Evolutionary conservation across 2,113 vertebrate species (phyloP), one percentile per base, ranked within the genome.

Genomic region (Hyperopisus bebe): DNA sequence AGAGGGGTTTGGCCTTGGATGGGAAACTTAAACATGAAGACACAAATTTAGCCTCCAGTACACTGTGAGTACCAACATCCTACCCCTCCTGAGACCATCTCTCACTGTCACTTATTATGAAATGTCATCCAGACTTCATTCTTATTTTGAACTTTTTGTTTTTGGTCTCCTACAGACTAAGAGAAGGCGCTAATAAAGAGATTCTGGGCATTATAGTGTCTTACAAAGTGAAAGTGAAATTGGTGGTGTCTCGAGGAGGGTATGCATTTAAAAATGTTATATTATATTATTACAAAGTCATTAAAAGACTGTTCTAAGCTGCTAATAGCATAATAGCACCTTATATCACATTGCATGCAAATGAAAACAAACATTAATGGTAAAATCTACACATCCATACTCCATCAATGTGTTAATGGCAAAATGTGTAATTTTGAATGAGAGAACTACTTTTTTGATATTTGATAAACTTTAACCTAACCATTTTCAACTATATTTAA

Each of bases 201-300:
- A 97, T 99, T 92, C 93, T 99, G 87, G 98, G 98, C 24, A 99
- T 99, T 86, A 98, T 99, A 0, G 98, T 99, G 17, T 99, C 98
- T 4, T 99, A 99, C 94, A 99, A 99, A 92, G 98, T 99, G 90
- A 99, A 99, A 93, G 98, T 98, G 93, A 99, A 99, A 96, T 95
- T 99, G 95, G 97, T 99, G 27, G 98, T 99, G 55, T 98, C 98
- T 0, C 94, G 98, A 91, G 98, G 98, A 89, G 98, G 98, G 98
- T 99, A 92, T 96, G 89, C 39, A 58, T 42, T 89, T 50, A 13
- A 47, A 46, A 84, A 47, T n/a, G 19, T 46, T 84, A 84, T 42
- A 84, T 46, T 46, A 47, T 47, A 47, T 4, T 47, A 24, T 46
- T 66, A 66, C 58, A 66, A 66, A 66, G 27, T 9, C 58, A 66